Evolutionary conservation across 2,888 invertebrate species (phyloP).

Genomic region (Brachyopa scutellaris): DNA sequence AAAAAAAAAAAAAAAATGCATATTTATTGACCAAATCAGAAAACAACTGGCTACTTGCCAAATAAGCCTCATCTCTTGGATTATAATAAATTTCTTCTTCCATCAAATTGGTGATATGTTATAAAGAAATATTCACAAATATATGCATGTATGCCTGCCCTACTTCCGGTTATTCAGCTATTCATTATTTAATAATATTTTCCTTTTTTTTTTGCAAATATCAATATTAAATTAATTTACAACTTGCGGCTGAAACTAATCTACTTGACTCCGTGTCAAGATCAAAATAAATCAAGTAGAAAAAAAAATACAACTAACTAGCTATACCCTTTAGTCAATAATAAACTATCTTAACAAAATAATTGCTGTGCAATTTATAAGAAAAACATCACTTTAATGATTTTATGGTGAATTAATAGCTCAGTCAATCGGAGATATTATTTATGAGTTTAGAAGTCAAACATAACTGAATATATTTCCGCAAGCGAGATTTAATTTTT

Average conservation of each 20-base stretch:
- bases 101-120: constrained; percentile 1
- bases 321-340: constrained; percentile 20
- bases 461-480: background rate
- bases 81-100: constrained; percentile 6
- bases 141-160: background rate
- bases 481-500: too few species aligned
- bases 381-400: background rate
- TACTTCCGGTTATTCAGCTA: constrained; percentile 10
- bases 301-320: constrained; percentile 57
- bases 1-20: background rate
- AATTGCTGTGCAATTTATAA: constrained; percentile 56
- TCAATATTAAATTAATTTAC: constrained; percentile 37
- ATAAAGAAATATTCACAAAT: background rate
- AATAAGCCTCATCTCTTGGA: constrained; percentile 3
- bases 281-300: constrained; percentile 65
- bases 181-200: background rate
- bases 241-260: constrained; percentile 36
- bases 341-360: constrained; percentile 44
- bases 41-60: constrained; percentile 22
- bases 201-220: background rate
- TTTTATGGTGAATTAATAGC: constrained; percentile 1
- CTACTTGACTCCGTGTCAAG: constrained; percentile 41
- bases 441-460: background rate
- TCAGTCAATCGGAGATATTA: background rate
- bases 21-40: constrained; percentile 16